Conservation (phyloP, 92 coral and sea anemone species). For the Siderastrea radians region DNA sequence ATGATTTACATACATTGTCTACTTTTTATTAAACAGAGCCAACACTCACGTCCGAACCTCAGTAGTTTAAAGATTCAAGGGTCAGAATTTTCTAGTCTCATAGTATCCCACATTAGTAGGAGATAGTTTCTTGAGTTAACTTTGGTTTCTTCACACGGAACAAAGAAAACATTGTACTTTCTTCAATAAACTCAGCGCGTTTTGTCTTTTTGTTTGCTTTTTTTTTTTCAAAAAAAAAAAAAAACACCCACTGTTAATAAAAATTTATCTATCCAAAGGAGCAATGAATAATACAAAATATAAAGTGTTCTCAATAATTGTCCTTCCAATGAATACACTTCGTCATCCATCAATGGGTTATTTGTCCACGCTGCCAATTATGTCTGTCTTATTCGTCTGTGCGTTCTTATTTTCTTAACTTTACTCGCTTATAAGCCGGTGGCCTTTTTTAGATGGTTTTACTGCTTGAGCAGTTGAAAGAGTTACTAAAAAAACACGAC, state of each 20-base stretch:
- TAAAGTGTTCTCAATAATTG: slow-evolving; percentile 29
- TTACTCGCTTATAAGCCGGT: not conserved
- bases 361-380: slow-evolving; percentile 26
- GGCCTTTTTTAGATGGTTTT: not conserved
- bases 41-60: not conserved
- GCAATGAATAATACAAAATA: slow-evolving; percentile 13
- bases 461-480: slow-evolving; percentile 1
- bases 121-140: not conserved
- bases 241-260: slow-evolving; percentile 7
- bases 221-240: not conserved
- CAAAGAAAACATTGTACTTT: not conserved
- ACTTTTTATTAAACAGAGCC: not conserved
- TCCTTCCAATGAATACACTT: slow-evolving; percentile 8
- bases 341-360: slow-evolving; percentile 15
- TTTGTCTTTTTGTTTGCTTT: not conserved
- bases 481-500: not conserved
- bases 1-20: not conserved
- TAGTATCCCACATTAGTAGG: not conserved
- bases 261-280: slow-evolving; percentile 21
- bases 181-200: not conserved
- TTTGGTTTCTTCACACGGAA: not conserved
- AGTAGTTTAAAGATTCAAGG: not conserved
- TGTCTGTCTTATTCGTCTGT: slow-evolving; percentile 6
- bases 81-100: not conserved
- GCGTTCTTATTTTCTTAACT: not conserved